Conservation (phyloP, 2,797 vertebrate species). For the Cossypha niveicapilla region DNA sequence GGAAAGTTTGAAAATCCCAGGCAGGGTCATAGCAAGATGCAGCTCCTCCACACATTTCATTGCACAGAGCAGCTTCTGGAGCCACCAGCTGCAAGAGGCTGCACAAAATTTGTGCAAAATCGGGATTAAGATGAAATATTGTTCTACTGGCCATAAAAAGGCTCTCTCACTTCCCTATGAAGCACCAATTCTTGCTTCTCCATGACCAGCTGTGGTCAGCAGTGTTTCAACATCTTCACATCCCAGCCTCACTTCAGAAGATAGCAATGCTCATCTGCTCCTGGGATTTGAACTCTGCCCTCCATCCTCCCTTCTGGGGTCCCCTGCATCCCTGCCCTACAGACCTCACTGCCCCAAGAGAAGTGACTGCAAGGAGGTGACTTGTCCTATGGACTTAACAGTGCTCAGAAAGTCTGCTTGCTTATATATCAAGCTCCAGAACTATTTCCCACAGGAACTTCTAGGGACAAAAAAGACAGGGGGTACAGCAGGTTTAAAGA, state of each 20-base stretch:
- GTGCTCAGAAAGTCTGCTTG: background rate
- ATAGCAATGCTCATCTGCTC: background rate
- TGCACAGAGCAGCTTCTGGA: background rate
- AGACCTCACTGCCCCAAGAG: background rate
- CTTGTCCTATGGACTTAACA: background rate
- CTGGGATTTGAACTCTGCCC: background rate
- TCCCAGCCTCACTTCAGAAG: background rate
- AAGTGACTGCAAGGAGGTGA: background rate
- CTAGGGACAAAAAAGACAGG: background rate
- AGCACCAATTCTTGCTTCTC: background rate
- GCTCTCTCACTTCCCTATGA: background rate
- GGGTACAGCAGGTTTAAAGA: background rate
- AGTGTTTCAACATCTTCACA: background rate
- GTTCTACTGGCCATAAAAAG: background rate
- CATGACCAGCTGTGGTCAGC: background rate
- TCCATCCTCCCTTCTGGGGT: background rate
- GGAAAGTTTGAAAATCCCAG: background rate
- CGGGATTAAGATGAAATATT: background rate
- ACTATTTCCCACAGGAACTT: background rate
- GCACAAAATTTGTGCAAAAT: background rate
- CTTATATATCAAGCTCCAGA: background rate
- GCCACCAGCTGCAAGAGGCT: background rate
- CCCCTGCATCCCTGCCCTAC: background rate
- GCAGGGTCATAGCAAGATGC: background rate
- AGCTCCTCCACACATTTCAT: background rate